Evolutionary conservation across 2,113 vertebrate species (phyloP), one percentile per base, ranked within the genome.

Genomic region (Acinonyx jubatus): DNA sequence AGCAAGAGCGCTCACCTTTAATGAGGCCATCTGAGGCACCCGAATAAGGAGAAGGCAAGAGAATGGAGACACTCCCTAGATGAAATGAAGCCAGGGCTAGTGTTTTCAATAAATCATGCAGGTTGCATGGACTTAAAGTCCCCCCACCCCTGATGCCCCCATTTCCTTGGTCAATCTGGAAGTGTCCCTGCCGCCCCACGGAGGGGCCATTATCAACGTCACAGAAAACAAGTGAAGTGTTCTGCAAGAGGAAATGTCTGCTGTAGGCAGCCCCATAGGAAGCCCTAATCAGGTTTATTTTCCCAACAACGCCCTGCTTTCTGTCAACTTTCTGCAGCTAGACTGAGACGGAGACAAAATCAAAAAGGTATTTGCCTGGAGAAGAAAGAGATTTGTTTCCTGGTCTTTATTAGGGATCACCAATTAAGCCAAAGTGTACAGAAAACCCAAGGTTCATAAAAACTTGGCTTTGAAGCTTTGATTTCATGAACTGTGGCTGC

Each of bases 301-400:
- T 73, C 25, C 76, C 2, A 0, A 74, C 7, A 0, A 45, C 7
- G 91, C 88, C 91, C 93, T 80, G 94, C 79, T 89, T 94, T 74
- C 95, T 50, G 85, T 97, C 93, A 78, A 93, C 92, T 91, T 94
- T 95, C 95, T 69, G 57, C 36, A 52, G 80, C 84, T 65, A 95
- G 91, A 85, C 25, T 19, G 89, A 92, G 82, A 85, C 25, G 15
- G 89, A 92, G 82, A 93, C 55, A 18, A 69, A 90, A 88, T 87
- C 87, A 65, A 82, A 92, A 76, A 48, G 74, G 80, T 52, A 92
- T 94, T 80, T 94, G 84, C 94, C 71, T 66, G 61, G 38, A 96
- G 80, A 69, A 66, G 71, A 91, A 79, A 48, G 8, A 52, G n/a
- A 74, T 71, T 88, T 88, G 41, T 71, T 41, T n/a, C 68, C 63